Evolutionary conservation across 2,797 vertebrate species (phyloP), one percentile per base, ranked within the genome.

Genomic region (Sphaeramia orbicularis): DNA sequence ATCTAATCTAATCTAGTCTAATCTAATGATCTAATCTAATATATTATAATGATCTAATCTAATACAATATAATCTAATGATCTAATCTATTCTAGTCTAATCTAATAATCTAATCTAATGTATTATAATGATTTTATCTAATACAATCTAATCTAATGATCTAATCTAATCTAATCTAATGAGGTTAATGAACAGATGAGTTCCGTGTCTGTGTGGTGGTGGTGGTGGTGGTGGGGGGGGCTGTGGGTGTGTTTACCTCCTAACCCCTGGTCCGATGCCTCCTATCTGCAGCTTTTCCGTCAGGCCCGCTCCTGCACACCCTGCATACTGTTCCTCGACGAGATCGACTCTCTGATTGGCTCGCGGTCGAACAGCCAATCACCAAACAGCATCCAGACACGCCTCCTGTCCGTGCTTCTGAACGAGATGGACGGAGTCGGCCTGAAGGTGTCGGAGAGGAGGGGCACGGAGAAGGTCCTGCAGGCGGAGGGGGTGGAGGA

Each of bases 361-460:
- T 95, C 94, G 2, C 95, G 96, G 36, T 94, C 93, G 0, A 78
- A 51, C 32, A 11, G 74, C 67, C 86, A 71, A 58, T 43, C 75
- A 1, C 76, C 88, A 7, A 93, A 66, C 66, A 88, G 94, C 15
- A 94, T 96, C 7, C 95, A 96, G 36, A 95, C 97, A 0, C 86
- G 94, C 19, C 91, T 99, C 65, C 94, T 99, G 61, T 98, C 98
- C 15, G 95, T 97, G 76, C 96, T 99, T 7, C 94, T 99, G 47
- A 99, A 96, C n/a, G 98, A 99, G 86, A 85, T 99, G 91, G 98
- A 99, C 30, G 98, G 98, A 2, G 84, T 99, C 11, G 98, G 98
- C 14, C 75, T 97, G 43, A 96, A 94, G 82, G 89, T 88, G 6
- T 79, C 89, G 16, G 97, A 98, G 91, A 95, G 95, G 88, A 96